Percentiles rank a stretch among this genome's conserved stretches.
phyloP scores from a whole-genome alignment of 2,888 invertebrate species.

The Pristionchus entomophagus region DNA sequence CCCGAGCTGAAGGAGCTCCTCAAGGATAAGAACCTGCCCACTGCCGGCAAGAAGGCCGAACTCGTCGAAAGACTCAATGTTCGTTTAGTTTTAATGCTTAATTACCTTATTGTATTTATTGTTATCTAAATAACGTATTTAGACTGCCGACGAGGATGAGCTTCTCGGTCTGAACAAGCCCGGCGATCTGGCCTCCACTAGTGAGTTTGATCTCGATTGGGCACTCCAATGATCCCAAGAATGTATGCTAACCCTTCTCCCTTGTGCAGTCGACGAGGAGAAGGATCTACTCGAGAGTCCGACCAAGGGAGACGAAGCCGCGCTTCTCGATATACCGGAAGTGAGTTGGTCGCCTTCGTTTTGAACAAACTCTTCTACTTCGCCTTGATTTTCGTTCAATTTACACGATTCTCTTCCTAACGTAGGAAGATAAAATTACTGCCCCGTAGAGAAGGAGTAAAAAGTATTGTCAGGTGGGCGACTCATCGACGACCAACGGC shows the following conservation, averaged over 20 bases:
- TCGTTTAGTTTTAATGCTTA: not conserved
- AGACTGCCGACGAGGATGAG: conserved; percentile 37
- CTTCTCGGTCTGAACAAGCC: conserved; percentile 7
- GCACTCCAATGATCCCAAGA: not conserved
- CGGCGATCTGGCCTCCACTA: not conserved
- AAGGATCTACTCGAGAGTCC: conserved; percentile 25
- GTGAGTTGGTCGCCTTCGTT: not conserved
- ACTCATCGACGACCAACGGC: not conserved
- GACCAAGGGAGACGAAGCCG: not conserved
- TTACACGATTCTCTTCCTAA: not conserved
- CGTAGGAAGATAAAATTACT: too few species aligned
- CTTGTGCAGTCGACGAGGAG: conserved; percentile 35
- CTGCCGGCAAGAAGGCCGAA: conserved; percentile 52
- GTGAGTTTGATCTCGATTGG: not conserved
- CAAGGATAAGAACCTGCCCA: conserved; percentile 49
- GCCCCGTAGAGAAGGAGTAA: too few species aligned
- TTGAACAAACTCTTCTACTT: not conserved
- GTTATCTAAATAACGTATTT: not conserved
- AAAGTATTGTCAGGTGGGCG: not conserved
- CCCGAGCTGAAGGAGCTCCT: conserved; percentile 52
- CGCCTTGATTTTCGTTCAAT: not conserved
- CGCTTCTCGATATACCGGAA: not conserved
- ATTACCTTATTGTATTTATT: not conserved
- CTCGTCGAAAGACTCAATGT: conserved; percentile 49
- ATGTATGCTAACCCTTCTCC: not conserved